Percentiles rank a stretch among this genome's conserved stretches.
Evolutionary conservation across 2,797 vertebrate species (phyloP).

Genomic region (Dromococcyx pavoninus): DNA sequence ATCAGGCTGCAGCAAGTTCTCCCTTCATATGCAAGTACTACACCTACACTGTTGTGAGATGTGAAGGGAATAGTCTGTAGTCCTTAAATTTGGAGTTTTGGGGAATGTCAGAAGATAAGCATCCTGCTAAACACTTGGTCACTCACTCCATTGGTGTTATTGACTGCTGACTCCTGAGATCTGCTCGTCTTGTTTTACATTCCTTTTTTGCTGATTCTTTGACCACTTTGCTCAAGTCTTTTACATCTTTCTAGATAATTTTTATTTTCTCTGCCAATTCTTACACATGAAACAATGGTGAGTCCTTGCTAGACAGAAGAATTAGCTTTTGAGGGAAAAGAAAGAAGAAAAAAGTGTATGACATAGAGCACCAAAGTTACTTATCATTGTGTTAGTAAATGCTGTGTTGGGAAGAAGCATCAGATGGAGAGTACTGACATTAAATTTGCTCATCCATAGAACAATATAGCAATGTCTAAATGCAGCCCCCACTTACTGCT

Average conservation of each 20-base stretch:
- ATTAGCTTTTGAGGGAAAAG: neutral
- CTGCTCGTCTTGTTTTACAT: neutral
- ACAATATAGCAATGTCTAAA: neutral
- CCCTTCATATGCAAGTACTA: neutral
- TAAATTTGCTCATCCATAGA: neutral
- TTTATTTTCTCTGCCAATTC: neutral
- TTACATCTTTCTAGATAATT: neutral
- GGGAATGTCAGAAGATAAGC: neutral
- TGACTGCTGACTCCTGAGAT: neutral
- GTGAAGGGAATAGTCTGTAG: neutral
- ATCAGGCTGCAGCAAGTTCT: neutral
- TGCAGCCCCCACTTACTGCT: neutral
- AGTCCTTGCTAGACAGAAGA: neutral
- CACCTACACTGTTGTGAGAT: neutral
- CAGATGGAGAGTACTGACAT: neutral
- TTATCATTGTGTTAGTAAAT: neutral
- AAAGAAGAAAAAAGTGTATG: neutral
- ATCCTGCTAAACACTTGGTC: neutral
- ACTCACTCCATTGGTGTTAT: neutral
- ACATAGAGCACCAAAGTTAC: neutral
- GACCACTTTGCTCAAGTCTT: neutral
- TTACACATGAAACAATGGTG: rapidly evolving
- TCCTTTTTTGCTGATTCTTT: neutral
- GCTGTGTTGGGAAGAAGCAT: neutral
- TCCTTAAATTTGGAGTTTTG: neutral